Conservation (phyloP, 2,113 vertebrate species). For the Ageneiosus marmoratus region DNA sequence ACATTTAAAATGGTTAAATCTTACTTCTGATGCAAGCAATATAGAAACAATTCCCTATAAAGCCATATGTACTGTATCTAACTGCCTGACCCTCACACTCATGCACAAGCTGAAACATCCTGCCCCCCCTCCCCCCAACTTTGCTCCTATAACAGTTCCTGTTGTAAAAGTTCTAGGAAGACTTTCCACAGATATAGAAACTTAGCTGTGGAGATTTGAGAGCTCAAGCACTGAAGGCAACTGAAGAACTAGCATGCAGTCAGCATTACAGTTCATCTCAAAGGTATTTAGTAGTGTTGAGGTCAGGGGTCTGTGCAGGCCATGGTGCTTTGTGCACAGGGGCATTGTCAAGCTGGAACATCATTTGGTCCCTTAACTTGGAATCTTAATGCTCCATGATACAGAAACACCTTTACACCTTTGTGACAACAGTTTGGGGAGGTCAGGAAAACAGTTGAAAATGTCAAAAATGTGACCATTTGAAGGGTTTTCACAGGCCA, state of each 20-base stretch:
- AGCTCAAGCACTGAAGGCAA: too few species aligned
- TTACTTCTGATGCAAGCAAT: not conserved
- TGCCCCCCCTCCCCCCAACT: too few species aligned
- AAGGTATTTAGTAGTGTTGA: not conserved
- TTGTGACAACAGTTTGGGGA: too few species aligned
- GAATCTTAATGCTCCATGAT: not conserved
- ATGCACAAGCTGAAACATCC: too few species aligned
- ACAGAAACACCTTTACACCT: not conserved
- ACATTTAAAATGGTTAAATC: not conserved
- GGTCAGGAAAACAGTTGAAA: not conserved
- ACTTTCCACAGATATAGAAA: not conserved
- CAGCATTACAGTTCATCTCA: not conserved
- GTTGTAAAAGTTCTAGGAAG: not conserved
- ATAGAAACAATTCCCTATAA: too few species aligned
- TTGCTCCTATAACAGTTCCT: too few species aligned
- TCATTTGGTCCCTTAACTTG: not conserved
- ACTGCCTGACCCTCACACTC: not conserved
- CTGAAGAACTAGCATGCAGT: not conserved
- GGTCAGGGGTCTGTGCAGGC: not conserved
- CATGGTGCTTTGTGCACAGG: not conserved
- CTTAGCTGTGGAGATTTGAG: not conserved
- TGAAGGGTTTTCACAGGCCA: too few species aligned
- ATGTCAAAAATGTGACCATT: too few species aligned
- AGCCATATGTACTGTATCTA: too few species aligned
- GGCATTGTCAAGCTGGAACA: not conserved